Conservation (phyloP, 2,888 invertebrate species). For the Chironomus tentans region DNA sequence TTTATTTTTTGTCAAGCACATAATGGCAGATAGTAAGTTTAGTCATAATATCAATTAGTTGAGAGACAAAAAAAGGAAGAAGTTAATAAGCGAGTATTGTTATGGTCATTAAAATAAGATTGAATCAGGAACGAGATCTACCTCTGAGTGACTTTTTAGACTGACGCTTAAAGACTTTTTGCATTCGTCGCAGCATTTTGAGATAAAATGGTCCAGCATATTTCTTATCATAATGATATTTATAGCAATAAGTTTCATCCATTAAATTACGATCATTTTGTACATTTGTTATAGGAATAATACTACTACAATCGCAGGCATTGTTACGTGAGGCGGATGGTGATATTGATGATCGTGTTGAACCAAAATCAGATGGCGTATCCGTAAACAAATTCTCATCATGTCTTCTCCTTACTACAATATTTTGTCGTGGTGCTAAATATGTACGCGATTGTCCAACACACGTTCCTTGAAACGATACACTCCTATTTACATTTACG, state of each 20-base stretch:
- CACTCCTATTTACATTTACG: slow-evolving; percentile 35
- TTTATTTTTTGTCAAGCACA: no score
- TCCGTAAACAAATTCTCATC: neutral
- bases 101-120: neutral
- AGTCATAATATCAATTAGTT: no score
- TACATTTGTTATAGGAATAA: neutral
- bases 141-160: slow-evolving; percentile 40
- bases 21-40: neutral
- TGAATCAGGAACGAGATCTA: slow-evolving; percentile 30
- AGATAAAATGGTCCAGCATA: slow-evolving; percentile 12
- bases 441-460: no score
- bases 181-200: slow-evolving; percentile 39
- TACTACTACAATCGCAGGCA: neutral
- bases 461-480: slow-evolving; percentile 42
- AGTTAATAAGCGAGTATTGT: no score
- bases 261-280: neutral
- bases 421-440: neutral
- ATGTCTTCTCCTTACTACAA: neutral
- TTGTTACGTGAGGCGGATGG: neutral
- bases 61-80: no score
- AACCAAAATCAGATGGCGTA: neutral
- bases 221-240: neutral
- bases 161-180: slow-evolving; percentile 40
- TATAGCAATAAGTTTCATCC: neutral
- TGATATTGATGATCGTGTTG: slow-evolving; percentile 12